These are phyloP conservation scores for Echinometra lucunter DNA, from an alignment of 53 echinoderm and acorn worm genomes.

Conservation along the genomic window DNA sequence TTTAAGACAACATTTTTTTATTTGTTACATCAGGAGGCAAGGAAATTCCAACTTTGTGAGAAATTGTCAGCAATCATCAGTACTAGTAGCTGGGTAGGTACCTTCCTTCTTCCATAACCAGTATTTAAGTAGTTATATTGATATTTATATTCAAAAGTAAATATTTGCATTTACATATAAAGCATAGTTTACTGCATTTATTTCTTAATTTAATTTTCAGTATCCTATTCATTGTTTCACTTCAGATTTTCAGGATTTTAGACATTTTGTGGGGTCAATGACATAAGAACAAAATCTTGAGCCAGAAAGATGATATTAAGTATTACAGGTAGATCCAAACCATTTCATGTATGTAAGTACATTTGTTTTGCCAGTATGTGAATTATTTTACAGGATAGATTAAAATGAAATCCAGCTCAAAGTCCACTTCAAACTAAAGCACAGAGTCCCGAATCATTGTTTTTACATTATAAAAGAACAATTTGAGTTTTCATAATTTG, in stretches of 20 bases:
- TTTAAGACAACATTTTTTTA: too few relatives aligned
- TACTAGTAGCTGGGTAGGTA: conserved; percentile 75
- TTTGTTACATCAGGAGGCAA: conserved; percentile 73
- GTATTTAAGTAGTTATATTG: background rate
- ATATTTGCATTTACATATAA: too few relatives aligned
- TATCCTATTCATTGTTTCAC: background rate
- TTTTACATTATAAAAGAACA: background rate
- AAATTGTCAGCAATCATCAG: conserved; percentile 76
- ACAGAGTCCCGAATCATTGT: background rate
- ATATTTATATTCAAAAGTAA: background rate
- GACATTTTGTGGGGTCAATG: background rate
- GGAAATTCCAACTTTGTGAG: conserved; percentile 86
- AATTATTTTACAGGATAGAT: background rate
- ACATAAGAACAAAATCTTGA: background rate
- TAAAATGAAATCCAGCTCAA: background rate
- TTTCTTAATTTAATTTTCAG: too few relatives aligned
- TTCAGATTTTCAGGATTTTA: background rate
- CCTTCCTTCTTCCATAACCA: background rate
- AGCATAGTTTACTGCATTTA: background rate
- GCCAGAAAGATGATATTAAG: background rate
- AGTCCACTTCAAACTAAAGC: background rate
- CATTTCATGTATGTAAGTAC: background rate
- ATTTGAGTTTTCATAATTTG: too few relatives aligned
- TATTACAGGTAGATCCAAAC: background rate
- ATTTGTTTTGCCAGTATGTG: background rate